Base-by-base conservation (phyloP, 2,113 vertebrate species). In the Vimba vimba region DNA sequence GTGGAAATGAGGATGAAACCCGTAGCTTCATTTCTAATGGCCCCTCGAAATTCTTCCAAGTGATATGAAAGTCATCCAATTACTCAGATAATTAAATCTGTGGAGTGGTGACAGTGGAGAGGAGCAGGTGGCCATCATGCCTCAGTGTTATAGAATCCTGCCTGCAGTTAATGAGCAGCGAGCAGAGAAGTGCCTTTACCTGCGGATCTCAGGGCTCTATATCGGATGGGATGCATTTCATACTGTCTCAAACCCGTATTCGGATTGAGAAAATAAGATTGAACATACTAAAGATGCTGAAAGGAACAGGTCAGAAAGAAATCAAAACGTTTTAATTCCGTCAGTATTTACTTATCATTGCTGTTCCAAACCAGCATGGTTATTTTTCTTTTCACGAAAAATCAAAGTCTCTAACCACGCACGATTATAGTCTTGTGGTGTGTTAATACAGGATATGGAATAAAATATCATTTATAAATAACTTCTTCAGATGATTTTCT, bases 71-170 rank as follows among this genome's bases (percentile, higher is more conserved):
- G 74, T 69, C 85, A 90, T 92, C 86, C 86, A 90, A 85, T 91
- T 92, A 91, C 33, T 85, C 75, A 62, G 39, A 84, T 87, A 89
- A 92, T 92, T 82, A 91, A 91, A 90, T 90, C 68, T 88, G 84
- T 88, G 87, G 71, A 86, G 87, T 25, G 80, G 88, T 88, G 87
- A 86, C 85, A 83, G 74, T 57, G 62, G 68, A 88, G 86, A 23
- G 57, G 75, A 89, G 88, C 89, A 92, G 92, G 89, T 89, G 87
- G 87, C 78, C 6, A 30, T 86, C 66, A 81, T 79, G 75, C 85
- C 86, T 45, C 69, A 84, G 30, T 75, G 69, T 81, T 85, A 86
- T 86, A 79, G 13, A 27, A 30, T 30, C 45, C 76, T 45, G 79
- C 30, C 59, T 77, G 33, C 73, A 84, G 23, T 47, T 83, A 89